These are phyloP conservation scores for Sander lucioperca DNA, from an alignment of 2,113 vertebrate genomes.

Conservation along the genomic window DNA sequence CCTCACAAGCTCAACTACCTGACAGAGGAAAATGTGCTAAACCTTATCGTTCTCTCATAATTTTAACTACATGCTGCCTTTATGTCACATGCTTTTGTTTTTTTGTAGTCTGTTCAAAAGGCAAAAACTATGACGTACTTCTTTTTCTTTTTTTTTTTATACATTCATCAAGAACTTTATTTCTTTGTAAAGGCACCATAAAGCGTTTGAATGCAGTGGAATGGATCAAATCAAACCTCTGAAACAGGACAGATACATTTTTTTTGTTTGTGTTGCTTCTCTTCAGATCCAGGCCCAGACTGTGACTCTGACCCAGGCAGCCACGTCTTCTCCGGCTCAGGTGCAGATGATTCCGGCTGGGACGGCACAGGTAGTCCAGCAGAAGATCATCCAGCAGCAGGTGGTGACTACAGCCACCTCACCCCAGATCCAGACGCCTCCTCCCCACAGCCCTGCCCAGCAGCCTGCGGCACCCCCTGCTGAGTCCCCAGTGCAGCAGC, in stretches of 20 bases:
- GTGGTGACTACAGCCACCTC: conserved; percentile 86
- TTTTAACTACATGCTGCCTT: not conserved
- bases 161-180: not conserved
- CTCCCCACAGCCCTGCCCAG: conserved; percentile 89
- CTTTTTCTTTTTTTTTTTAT: not conserved
- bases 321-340: conserved; percentile 82
- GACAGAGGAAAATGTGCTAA: no score
- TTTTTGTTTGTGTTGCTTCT: not conserved
- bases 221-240: not conserved
- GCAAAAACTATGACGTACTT: not conserved
- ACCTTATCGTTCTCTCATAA: no score
- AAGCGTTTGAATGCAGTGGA: not conserved
- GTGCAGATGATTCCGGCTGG: conserved; percentile 90
- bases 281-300: conserved; percentile 88
- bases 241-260: not conserved
- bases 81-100: not conserved
- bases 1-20: not conserved
- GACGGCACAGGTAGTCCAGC: conserved; percentile 88
- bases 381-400: conserved; percentile 91
- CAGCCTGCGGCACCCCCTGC: conserved; percentile 65
- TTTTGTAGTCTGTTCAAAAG: not conserved
- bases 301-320: conserved; percentile 87
- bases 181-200: not conserved
- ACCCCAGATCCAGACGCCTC: conserved; percentile 88
- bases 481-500: conserved; percentile 84